Evolutionary conservation across 2,797 vertebrate species (phyloP), one percentile per base, ranked within the genome.

Genomic region (Myotis planiceps): DNA sequence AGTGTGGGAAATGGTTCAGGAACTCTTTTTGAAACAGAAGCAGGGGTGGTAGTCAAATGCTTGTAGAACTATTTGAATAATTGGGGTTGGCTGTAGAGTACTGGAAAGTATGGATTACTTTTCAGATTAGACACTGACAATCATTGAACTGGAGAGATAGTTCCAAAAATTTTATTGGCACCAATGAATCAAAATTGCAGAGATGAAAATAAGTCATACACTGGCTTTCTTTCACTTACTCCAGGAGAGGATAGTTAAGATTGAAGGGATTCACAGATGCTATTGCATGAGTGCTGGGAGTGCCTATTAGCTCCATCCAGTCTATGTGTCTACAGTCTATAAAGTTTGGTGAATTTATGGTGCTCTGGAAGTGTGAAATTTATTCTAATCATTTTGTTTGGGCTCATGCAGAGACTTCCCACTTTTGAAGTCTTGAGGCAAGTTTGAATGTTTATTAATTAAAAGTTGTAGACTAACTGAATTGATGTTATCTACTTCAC

Each of bases 401-500:
- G 92, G 85, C 34, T 74, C 92, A 18, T 29, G 42, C 69, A 71
- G 75, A 71, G 66, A 87, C 34, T 79, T 71, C 18, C 29, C 55
- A 9, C 25, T 87, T 96, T 94, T 82, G 86, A 87, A 84, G 87
- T 79, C 39, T 34, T 90, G 66, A 3, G 2, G 58, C 34, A 65
- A 65, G 34, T 58, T 92, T 42, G 47, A 76, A 27, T 69, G 47
- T 68, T 68, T 45, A 6, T 79, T 88, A 19, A 23, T 13, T 63
- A 60, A 78, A 68, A 68, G 29, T 23, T 87, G 25, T 37, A 63
- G 42, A 10, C 25, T 21, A 39, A 10, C 47, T 34, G 16, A 87
- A 29, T 45, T 2, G 18, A 13, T 47, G 6, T 39, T 71, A 32
- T 19, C 29, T 29, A 7, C 8, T 25, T 84, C 63, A 21, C 76